Conservation (phyloP, 2,113 vertebrate species). For the Calyptomena viridis region DNA sequence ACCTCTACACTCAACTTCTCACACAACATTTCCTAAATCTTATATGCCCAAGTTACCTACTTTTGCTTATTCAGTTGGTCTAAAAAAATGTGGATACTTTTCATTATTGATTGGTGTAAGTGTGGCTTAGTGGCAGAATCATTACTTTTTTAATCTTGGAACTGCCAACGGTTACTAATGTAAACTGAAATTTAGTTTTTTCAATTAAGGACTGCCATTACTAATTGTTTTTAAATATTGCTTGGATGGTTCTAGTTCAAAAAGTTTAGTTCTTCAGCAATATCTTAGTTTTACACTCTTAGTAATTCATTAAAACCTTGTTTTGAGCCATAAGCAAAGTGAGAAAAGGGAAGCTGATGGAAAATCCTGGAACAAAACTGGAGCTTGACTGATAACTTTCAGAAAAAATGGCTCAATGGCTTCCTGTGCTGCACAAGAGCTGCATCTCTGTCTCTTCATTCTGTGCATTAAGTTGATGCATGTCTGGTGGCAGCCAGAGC, state of each 20-base stretch:
- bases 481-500: neutral
- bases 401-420: neutral
- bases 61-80: slow-evolving; percentile 46
- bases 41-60: neutral
- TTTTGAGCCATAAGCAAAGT: neutral
- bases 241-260: slow-evolving; percentile 33
- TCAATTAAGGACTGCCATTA: slow-evolving; percentile 70
- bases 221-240: slow-evolving; percentile 72
- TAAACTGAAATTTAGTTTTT: slow-evolving; percentile 61
- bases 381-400: neutral
- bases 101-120: slow-evolving; percentile 66
- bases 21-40: neutral
- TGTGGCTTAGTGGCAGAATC: slow-evolving; percentile 70
- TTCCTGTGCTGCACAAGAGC: slow-evolving; percentile 9
- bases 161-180: slow-evolving; percentile 63
- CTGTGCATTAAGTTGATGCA: neutral
- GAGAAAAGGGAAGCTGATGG: neutral
- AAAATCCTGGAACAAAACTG: neutral
- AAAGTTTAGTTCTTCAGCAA: slow-evolving; percentile 48
- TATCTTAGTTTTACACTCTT: neutral
- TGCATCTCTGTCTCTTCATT: neutral
- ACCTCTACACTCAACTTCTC: accelerated
- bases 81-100: slow-evolving; percentile 66
- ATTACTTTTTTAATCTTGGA: slow-evolving; percentile 76
- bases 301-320: slow-evolving; percentile 15